Conservation (phyloP, 2,113 vertebrate genomes). For the Elgaria multicarinata region DNA sequence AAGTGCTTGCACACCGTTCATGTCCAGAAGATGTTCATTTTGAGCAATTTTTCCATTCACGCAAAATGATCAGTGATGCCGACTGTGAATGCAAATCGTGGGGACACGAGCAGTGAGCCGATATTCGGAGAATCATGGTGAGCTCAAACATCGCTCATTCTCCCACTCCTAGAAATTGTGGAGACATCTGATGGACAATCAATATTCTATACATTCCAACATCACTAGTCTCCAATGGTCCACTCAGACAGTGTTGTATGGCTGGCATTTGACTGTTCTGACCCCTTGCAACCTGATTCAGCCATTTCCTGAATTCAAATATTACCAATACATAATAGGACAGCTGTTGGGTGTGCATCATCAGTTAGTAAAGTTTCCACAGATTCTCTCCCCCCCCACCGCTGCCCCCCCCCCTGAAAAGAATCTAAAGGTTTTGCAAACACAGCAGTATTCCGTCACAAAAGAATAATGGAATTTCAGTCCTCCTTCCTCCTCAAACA, state of each 20-base stretch:
- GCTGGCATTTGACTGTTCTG: not conserved
- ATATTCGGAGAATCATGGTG: too few species aligned
- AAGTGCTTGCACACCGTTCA: too few species aligned
- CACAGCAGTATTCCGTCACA: constrained; percentile 38
- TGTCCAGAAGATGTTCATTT: too few species aligned
- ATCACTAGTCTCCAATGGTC: too few species aligned
- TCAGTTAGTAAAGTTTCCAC: constrained; percentile 4
- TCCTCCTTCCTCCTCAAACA: constrained; percentile 25
- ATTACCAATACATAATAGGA: not conserved
- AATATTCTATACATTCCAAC: not conserved
- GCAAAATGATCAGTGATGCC: too few species aligned
- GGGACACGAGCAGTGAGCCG: too few species aligned
- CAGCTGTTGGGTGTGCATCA: not conserved
- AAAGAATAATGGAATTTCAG: constrained; percentile 44
- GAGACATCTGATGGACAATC: too few species aligned
- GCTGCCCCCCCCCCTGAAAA: too few species aligned
- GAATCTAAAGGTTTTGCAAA: constrained; percentile 20
- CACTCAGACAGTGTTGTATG: too few species aligned
- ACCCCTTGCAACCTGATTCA: not conserved
- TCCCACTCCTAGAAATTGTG: not conserved
- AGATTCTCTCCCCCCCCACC: rapidly evolving
- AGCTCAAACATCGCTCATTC: too few species aligned
- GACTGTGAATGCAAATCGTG: too few species aligned
- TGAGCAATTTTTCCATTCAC: too few species aligned
- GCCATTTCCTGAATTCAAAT: not conserved